Conservation (phyloP, 2,797 vertebrate species). For the Nannoperca obscura region DNA sequence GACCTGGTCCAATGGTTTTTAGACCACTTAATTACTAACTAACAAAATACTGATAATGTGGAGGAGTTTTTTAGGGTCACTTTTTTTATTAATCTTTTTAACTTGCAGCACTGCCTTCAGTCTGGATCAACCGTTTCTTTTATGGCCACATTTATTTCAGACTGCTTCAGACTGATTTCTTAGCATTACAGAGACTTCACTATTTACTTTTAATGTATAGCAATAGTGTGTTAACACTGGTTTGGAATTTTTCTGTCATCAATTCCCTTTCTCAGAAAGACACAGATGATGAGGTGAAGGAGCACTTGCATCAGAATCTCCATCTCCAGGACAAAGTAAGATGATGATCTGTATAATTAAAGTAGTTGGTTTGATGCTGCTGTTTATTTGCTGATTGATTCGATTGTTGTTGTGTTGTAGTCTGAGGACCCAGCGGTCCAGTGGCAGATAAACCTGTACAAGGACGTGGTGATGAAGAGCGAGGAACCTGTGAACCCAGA, state of each 20-base stretch:
- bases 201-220: not conserved
- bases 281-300: constrained; percentile 97
- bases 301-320: constrained; percentile 93
- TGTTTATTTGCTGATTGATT: not conserved
- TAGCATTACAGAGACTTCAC: not conserved
- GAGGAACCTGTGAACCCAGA: constrained; percentile 90
- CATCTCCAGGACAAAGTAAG: constrained; percentile 96
- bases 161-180: not conserved
- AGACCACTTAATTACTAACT: not conserved
- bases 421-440: constrained; percentile 96
- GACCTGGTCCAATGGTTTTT: not conserved
- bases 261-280: constrained; percentile 88
- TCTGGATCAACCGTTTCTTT: not conserved
- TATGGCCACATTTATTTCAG: too few species aligned
- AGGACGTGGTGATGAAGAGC: constrained; percentile 89
- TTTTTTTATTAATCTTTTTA: too few species aligned
- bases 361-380: too few species aligned
- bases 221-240: not conserved
- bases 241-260: constrained; percentile 10
- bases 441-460: constrained; percentile 99
- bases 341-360: not conserved
- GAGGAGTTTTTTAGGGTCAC: too few species aligned
- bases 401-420: constrained; percentile 71
- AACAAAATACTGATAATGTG: not conserved
- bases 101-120: not conserved